phyloP scores from a whole-genome alignment of 2,113 vertebrate genomes.

The Empidonax alnorum region DNA sequence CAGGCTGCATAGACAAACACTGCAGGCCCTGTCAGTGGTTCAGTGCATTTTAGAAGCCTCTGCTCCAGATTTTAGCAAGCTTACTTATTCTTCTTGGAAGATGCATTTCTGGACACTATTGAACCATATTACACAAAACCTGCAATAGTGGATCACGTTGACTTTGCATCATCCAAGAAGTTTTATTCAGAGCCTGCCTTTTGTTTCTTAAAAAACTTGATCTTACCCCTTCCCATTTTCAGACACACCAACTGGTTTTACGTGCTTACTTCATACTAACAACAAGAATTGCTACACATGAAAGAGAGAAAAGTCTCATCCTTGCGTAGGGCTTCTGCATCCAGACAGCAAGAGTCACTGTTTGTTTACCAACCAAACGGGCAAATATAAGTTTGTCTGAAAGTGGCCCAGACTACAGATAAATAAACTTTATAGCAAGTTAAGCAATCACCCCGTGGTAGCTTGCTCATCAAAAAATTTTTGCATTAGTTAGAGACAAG shows the following conservation, averaged over 20 bases:
- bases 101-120: neutral
- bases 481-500: neutral
- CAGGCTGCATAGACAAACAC: neutral
- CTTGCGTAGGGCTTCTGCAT: neutral
- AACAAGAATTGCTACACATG: neutral
- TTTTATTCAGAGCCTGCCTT: neutral
- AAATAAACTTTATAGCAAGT: neutral
- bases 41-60: neutral
- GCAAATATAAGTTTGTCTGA: neutral
- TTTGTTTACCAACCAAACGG: neutral
- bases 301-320: neutral
- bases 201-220: neutral
- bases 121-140: neutral
- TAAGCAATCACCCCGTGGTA: neutral
- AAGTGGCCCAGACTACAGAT: neutral
- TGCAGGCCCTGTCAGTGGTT: neutral
- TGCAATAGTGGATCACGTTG: neutral
- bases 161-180: neutral
- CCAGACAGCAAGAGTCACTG: neutral
- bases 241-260: neutral
- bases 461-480: neutral
- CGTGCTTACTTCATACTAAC: neutral
- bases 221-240: neutral
- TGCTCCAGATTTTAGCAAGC: neutral
- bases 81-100: neutral